A percentile compares a stretch with the other conserved stretches of the same genome.
Conservation (phyloP, 2,797 vertebrate genomes). For the Nothura maculosa region DNA sequence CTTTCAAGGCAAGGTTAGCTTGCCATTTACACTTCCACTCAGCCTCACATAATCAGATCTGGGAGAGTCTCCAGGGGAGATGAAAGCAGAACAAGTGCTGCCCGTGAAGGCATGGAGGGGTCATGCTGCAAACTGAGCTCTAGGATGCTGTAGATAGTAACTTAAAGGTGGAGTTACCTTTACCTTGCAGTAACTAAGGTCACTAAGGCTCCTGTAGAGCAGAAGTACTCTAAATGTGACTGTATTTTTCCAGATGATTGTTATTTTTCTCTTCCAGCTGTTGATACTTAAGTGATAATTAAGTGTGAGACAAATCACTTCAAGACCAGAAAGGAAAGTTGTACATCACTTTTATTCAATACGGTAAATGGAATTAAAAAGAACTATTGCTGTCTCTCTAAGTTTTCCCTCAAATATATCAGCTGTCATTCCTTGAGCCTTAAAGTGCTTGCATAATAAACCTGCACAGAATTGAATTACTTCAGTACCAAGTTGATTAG, state of each 20-base stretch:
- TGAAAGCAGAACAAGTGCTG: neutral
- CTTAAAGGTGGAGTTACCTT: neutral
- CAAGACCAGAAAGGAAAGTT: slow-evolving; percentile 34
- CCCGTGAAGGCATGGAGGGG: neutral
- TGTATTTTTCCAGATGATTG: neutral
- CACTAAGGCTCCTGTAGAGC: neutral
- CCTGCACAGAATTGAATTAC: slow-evolving; percentile 62
- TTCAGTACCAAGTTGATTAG: slow-evolving; percentile 64
- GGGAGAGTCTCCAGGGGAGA: rapidly evolving
- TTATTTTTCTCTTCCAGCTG: slow-evolving; percentile 16
- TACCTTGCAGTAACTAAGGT: neutral
- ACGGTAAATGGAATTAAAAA: slow-evolving; percentile 70
- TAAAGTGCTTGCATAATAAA: slow-evolving; percentile 66
- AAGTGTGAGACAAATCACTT: slow-evolving; percentile 47
- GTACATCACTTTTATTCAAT: slow-evolving; percentile 60
- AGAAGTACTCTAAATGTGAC: neutral
- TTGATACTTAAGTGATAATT: slow-evolving; percentile 49
- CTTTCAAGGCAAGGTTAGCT: rapidly evolving
- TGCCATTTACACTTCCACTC: neutral
- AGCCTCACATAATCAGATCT: neutral
- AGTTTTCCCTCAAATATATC: slow-evolving; percentile 63
- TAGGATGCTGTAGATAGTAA: neutral
- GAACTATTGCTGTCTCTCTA: slow-evolving; percentile 56
- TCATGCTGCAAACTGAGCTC: rapidly evolving
- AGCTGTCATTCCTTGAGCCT: slow-evolving; percentile 60